Evolutionary conservation across 1,140 invertebrate species (phyloP).

Genomic region (Bombus balteatus): DNA sequence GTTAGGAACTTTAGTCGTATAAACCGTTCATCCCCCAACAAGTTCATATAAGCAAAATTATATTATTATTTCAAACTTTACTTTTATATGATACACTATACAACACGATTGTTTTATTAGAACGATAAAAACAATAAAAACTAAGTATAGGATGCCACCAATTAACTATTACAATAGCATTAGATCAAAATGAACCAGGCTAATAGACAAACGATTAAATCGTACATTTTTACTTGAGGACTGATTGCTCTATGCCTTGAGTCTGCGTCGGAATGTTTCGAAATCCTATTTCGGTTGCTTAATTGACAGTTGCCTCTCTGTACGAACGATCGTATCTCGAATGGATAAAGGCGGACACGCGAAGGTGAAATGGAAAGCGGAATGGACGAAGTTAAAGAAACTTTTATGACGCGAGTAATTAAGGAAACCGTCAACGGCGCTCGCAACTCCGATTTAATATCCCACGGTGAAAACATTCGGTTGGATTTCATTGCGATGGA

Average conservation of each 20-base stretch:
- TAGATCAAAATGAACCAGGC: not conserved
- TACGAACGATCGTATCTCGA: not conserved
- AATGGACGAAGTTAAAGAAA: not conserved
- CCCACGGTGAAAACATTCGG: not conserved
- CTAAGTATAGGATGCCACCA: too few relatives aligned
- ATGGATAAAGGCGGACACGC: too few relatives aligned
- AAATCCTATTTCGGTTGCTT: not conserved
- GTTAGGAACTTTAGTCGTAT: too few relatives aligned
- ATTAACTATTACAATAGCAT: not conserved
- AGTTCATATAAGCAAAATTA: too few relatives aligned
- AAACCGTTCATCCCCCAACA: too few relatives aligned
- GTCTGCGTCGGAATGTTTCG: not conserved
- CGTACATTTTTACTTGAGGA: not conserved
- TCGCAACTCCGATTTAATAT: too few relatives aligned
- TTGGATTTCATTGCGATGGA: not conserved
- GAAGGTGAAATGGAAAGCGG: not conserved
- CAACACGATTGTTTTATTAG: not conserved
- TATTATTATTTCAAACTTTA: too few relatives aligned
- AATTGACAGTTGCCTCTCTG: not conserved
- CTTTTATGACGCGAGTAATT: not conserved
- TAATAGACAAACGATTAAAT: too few relatives aligned
- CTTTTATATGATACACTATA: too few relatives aligned
- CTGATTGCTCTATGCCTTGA: not conserved
- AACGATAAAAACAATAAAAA: not conserved
- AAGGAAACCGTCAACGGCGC: not conserved